phyloP scores from a whole-genome alignment of 2,888 invertebrate genomes.

The Metellina segmentata region DNA sequence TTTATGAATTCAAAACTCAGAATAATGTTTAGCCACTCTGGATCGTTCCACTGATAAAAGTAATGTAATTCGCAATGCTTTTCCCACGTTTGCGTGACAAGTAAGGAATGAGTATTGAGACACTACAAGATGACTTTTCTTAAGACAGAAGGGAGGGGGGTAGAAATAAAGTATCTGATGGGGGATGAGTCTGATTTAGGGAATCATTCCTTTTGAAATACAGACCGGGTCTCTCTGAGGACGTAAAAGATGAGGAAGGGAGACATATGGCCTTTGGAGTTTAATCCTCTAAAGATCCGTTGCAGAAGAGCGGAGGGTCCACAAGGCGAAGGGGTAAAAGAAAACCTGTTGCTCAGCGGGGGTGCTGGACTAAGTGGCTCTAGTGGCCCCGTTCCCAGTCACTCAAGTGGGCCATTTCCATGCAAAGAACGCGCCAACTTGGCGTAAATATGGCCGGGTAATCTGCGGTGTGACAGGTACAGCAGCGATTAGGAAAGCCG shows the following conservation, averaged over 20 bases:
- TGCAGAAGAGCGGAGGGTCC: constrained; percentile 5
- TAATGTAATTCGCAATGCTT: no score
- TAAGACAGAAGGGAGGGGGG: not conserved
- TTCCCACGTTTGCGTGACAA: no score
- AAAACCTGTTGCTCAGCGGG: constrained; percentile 71
- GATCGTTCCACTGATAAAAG: no score
- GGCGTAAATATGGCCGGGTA: constrained; percentile 68
- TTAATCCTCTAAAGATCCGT: constrained; percentile 25
- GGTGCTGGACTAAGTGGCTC: constrained; percentile 52
- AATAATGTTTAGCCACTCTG: no score
- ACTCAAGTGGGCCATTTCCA: constrained; percentile 74
- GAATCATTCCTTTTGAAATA: constrained; percentile 29
- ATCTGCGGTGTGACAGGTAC: constrained; percentile 63
- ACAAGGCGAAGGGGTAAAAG: constrained; percentile 29
- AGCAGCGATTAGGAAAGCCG: constrained; percentile 33
- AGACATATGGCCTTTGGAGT: constrained; percentile 16
- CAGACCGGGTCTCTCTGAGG: not conserved
- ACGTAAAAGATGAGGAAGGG: not conserved
- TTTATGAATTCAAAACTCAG: no score
- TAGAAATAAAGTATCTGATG: not conserved
- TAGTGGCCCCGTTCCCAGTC: constrained; percentile 44
- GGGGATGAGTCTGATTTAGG: constrained; percentile 22
- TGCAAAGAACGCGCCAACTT: constrained; percentile 66
- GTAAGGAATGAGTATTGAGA: no score
- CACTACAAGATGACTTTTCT: no score